Percentiles rank a stretch among this genome's conserved stretches.
These are phyloP conservation scores for Agrotis puta DNA, from an alignment of 2,888 invertebrate genomes.

Conservation along the genomic window DNA sequence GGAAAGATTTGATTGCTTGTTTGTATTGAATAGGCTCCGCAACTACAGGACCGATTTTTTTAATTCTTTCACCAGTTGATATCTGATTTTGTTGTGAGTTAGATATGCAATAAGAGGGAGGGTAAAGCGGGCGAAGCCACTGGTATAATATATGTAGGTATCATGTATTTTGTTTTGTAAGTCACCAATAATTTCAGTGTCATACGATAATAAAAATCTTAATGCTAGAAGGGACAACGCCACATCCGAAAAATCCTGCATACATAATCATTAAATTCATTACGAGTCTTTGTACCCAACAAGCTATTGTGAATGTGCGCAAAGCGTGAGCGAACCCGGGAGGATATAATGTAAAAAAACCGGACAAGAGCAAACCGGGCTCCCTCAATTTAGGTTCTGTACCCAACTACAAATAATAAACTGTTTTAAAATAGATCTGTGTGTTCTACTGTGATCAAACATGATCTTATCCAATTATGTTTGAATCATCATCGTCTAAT, in stretches of 20 bases:
- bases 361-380: background rate
- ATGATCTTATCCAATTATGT: background rate
- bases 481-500: background rate
- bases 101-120: too few relatives aligned
- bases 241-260: constrained; percentile 72
- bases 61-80: too few relatives aligned
- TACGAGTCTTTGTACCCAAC: constrained; percentile 69
- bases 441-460: background rate
- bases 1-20: too few relatives aligned
- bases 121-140: too few relatives aligned
- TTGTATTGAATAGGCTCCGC: too few relatives aligned
- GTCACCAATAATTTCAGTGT: constrained; percentile 6
- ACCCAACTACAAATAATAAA: background rate
- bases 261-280: constrained; percentile 76
- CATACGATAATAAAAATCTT: constrained; percentile 58
- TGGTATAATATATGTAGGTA: too few relatives aligned
- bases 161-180: background rate
- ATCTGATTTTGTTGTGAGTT: too few relatives aligned
- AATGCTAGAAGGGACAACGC: constrained; percentile 64
- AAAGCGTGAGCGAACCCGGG: constrained; percentile 65
- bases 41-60: too few relatives aligned
- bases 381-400: constrained; percentile 1
- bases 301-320: constrained; percentile 72
- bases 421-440: background rate
- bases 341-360: constrained; percentile 36